Conservation (phyloP, 2,113 vertebrate species). For the Triplophysa tibetana region DNA sequence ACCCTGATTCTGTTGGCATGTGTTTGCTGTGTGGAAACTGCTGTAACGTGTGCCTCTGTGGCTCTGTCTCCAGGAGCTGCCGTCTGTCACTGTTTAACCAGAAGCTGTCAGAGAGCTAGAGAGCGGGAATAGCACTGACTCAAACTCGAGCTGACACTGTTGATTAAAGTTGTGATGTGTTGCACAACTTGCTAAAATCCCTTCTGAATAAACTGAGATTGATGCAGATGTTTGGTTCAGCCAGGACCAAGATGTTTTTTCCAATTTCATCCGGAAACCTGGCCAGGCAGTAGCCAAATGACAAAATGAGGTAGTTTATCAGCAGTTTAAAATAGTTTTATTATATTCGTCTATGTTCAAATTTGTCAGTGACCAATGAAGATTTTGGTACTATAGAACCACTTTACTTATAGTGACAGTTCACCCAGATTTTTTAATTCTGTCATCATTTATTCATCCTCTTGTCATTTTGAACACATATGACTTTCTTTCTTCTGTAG, state of each 20-base stretch:
- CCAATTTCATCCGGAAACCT: constrained; percentile 13
- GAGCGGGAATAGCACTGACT: constrained; percentile 23
- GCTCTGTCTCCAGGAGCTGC: constrained; percentile 15
- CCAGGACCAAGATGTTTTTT: constrained; percentile 16
- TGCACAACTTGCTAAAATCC: constrained; percentile 5
- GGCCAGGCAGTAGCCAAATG: constrained; percentile 23
- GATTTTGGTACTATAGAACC: too few relatives aligned
- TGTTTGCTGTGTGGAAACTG: not conserved
- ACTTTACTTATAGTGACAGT: too few relatives aligned
- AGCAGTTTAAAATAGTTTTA: not conserved
- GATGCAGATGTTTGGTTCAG: constrained; percentile 16
- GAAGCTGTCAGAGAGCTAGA: constrained; percentile 17
- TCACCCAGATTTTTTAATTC: too few relatives aligned
- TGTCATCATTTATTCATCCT: too few relatives aligned
- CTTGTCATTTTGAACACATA: too few relatives aligned
- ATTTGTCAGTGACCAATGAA: too few relatives aligned
- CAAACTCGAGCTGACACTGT: not conserved
- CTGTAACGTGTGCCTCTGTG: not conserved
- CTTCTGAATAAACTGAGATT: not conserved
- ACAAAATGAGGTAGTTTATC: not conserved
- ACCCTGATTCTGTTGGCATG: not conserved
- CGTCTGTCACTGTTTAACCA: constrained; percentile 23
- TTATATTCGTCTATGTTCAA: not conserved
- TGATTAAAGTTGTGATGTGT: constrained; percentile 32
- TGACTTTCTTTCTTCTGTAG: too few relatives aligned